phyloP scores from a whole-genome alignment of 2,113 vertebrate species.

The Salvelinus sp. region DNA sequence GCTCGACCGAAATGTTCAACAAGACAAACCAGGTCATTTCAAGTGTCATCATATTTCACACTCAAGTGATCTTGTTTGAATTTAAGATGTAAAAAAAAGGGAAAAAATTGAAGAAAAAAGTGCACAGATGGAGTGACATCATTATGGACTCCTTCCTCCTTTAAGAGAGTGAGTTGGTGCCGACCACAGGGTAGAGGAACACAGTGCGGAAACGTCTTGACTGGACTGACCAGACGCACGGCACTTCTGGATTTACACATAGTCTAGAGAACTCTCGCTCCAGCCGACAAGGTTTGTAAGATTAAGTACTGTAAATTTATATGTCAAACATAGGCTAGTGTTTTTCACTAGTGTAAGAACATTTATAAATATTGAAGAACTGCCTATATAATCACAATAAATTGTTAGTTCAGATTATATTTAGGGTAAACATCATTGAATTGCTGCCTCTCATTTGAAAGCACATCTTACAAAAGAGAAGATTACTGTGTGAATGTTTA shows the following conservation, averaged over 20 bases:
- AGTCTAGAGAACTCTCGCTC: conserved; percentile 44
- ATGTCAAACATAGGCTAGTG: no score
- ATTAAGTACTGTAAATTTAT: background rate
- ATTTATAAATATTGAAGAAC: background rate
- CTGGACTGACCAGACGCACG: background rate
- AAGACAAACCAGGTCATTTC: background rate
- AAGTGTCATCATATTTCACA: background rate
- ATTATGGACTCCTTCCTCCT: conserved; percentile 40
- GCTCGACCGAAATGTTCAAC: background rate
- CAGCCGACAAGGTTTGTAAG: conserved; percentile 52
- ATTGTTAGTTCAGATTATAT: background rate
- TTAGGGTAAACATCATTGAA: background rate
- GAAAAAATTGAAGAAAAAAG: background rate
- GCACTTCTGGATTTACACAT: conserved; percentile 33
- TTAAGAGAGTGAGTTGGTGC: conserved; percentile 40
- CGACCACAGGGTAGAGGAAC: conserved; percentile 23
- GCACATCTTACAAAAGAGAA: background rate
- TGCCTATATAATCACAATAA: background rate
- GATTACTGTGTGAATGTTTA: background rate
- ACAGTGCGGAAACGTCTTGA: conserved; percentile 24
- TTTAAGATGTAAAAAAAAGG: background rate
- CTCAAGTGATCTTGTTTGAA: background rate
- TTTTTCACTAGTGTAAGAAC: background rate
- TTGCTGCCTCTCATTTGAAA: background rate
- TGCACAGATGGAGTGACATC: conserved; percentile 44